Conservation (phyloP, 2,888 invertebrate genomes). For the Drosophila mayaguana region DNA sequence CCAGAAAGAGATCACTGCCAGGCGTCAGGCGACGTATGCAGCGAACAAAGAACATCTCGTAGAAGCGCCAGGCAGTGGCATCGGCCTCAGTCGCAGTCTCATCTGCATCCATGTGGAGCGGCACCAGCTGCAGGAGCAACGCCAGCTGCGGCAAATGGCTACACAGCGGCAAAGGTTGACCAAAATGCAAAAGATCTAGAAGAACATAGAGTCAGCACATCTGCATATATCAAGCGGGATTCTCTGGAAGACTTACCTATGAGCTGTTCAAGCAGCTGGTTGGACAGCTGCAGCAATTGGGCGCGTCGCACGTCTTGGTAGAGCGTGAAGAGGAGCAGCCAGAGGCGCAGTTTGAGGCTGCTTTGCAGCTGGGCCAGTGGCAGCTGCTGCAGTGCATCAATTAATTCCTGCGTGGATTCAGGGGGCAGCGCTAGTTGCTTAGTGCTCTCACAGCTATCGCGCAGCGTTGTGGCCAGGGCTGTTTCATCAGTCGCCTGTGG, state of each 20-base stretch:
- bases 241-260: slow-evolving; percentile 38
- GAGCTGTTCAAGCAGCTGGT: slow-evolving; percentile 54
- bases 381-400: slow-evolving; percentile 66
- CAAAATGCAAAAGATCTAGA: slow-evolving; percentile 82
- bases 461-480: slow-evolving; percentile 10
- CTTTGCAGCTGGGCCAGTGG: slow-evolving; percentile 74
- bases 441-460: slow-evolving; percentile 34
- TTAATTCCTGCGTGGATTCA: slow-evolving; percentile 42
- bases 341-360: slow-evolving; percentile 71
- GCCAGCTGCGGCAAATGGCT: slow-evolving; percentile 65
- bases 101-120: background rate
- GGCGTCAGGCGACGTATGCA: slow-evolving; percentile 63
- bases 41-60: slow-evolving; percentile 75
- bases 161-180: slow-evolving; percentile 76
- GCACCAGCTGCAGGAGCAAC: slow-evolving; percentile 71
- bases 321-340: slow-evolving; percentile 75
- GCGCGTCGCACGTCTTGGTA: slow-evolving; percentile 70
- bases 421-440: slow-evolving; percentile 40
- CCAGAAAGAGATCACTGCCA: slow-evolving; percentile 70
- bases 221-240: background rate
- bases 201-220: background rate
- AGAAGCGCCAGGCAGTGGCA: slow-evolving; percentile 68
- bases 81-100: background rate
- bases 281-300: slow-evolving; percentile 44
- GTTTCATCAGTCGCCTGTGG: background rate